phyloP scores from a whole-genome alignment of 2,113 vertebrate species.

The Dasyornis broadbenti region DNA sequence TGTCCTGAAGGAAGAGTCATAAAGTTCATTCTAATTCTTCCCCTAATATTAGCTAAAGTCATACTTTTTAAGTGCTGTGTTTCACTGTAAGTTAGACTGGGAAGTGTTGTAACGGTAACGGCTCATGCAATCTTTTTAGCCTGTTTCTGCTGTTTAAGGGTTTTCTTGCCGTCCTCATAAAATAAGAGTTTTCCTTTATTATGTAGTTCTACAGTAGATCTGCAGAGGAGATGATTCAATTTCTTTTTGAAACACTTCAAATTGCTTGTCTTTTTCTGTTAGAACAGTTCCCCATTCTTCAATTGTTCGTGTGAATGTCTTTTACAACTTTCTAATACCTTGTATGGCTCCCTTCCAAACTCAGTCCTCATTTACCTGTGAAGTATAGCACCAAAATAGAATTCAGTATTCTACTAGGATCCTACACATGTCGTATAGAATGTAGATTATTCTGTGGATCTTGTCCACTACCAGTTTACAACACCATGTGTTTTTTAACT shows the following conservation, averaged over 20 bases:
- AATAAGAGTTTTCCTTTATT: background rate
- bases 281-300: background rate
- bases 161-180: background rate
- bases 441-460: rapidly evolving
- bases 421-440: background rate
- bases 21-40: background rate
- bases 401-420: background rate
- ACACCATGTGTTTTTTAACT: background rate
- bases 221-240: background rate
- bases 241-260: background rate
- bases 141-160: background rate
- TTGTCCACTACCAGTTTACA: background rate
- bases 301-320: rapidly evolving
- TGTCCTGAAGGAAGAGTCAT: background rate
- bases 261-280: background rate
- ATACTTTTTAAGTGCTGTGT: background rate
- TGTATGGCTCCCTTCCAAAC: background rate
- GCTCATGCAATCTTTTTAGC: background rate
- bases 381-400: background rate
- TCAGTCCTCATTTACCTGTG: background rate
- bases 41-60: background rate
- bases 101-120: background rate
- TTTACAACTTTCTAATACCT: background rate
- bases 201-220: background rate
- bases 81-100: background rate